Evolutionary conservation across 2,113 vertebrate genomes (phyloP).

Genomic region (Cyphomyrus discorhynchus): DNA sequence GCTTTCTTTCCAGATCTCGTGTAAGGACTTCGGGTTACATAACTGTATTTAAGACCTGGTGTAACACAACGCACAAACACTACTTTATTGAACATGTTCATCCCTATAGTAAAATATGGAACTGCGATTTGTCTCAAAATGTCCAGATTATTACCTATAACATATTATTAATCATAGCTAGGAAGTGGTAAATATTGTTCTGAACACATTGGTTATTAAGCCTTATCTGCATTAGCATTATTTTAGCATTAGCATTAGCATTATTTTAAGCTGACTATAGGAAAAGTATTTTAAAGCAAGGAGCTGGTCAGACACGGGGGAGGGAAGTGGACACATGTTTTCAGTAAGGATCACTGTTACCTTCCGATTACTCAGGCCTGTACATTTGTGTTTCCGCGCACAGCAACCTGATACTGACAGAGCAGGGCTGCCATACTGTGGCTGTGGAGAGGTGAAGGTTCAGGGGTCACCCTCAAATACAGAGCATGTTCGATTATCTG

Average conservation of each 20-base stretch:
- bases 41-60: neutral
- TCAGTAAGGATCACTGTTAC: slow-evolving; percentile 5
- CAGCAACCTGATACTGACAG: neutral
- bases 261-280: neutral
- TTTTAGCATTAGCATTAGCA: too few species aligned
- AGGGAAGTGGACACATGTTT: neutral
- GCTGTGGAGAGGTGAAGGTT: neutral
- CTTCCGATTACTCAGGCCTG: neutral
- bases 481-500: neutral
- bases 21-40: neutral
- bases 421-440: neutral
- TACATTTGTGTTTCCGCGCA: neutral
- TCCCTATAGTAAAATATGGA: neutral
- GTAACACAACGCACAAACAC: neutral
- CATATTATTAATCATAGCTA: neutral
- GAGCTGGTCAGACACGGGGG: too few species aligned
- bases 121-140: neutral
- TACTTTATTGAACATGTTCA: neutral
- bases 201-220: neutral
- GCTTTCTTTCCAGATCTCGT: neutral
- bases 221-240: neutral
- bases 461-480: neutral
- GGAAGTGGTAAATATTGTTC: neutral
- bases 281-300: too few species aligned
- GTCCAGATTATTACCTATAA: neutral